These are phyloP conservation scores for Daubentonia madagascariensis DNA, from an alignment of 2,113 vertebrate genomes.

Conservation along the genomic window DNA sequence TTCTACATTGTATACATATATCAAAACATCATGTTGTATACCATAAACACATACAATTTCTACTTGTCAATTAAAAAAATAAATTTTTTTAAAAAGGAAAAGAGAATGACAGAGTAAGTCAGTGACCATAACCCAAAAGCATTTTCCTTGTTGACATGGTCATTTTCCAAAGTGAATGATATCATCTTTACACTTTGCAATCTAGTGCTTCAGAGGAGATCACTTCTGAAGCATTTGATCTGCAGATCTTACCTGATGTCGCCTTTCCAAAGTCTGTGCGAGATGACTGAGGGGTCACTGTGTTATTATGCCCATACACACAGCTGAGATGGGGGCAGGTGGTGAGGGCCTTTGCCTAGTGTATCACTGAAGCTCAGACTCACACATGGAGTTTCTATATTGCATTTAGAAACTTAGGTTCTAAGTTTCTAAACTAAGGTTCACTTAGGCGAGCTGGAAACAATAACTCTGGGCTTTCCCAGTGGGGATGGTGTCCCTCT, in stretches of 20 bases:
- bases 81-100: neutral
- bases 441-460: neutral
- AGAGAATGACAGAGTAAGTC: neutral
- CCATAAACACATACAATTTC: neutral
- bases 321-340: neutral
- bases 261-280: accelerated
- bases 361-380: neutral
- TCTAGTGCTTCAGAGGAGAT: neutral
- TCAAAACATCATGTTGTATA: neutral
- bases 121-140: neutral
- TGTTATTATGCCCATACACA: neutral
- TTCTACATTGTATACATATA: neutral
- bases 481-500: neutral
- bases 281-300: neutral
- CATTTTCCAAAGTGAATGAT: neutral
- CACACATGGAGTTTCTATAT: neutral
- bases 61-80: neutral
- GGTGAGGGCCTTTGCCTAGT: neutral
- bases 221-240: neutral
- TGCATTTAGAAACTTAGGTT: too few relatives aligned
- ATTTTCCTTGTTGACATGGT: neutral
- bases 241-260: neutral
- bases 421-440: too few relatives aligned
- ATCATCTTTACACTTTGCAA: neutral
- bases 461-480: neutral